Evolutionary conservation across 2,113 vertebrate genomes (phyloP), one percentile per base, ranked within the genome.

Genomic region (Archocentrus centrarchus): DNA sequence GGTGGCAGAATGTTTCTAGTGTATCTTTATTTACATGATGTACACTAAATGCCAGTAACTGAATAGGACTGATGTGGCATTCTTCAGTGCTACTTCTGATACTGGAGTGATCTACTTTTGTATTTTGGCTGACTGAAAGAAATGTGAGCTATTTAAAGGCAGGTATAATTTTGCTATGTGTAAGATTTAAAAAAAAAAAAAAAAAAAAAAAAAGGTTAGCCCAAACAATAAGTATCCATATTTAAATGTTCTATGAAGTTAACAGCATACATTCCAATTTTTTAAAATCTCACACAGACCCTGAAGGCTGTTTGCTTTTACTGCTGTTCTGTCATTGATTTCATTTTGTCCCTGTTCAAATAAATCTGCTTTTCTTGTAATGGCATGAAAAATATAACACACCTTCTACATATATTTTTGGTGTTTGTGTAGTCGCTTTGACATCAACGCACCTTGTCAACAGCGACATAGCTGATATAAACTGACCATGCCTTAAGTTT

Each of bases 401-500:
- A 70, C 24, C 17, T 24, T 17, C 7, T 17, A 15, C 3, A 6
- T 58, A 4, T 80, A 11, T 75, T 75, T 80, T 63, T 24, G 2
- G 27, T 35, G n/a, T 75, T 76, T 63, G 70, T 39, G 15, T n/a
- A 75, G 24, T 82, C 84, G 32, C 24, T 87, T 87, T 22, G 50
- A 86, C 60, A 83, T 79, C 41, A 61, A 60, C 35, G 35, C 59
- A 84, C 24, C 5, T 83, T 66, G 37, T 76, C 24, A 77, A 79
- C 35, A 85, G 59, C 53, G 77, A 76, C 64, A 68, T 8, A 81
- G 80, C 75, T 81, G 47, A 86, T 62, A 73, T 88, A 83, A 86
- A 77, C 63, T 86, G 75, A 87, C 80, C 88, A 93, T 87, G 91
- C 92, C 92, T 93, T 93, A 92, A 93, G 84, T 80, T 86, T 89